Evolutionary conservation across 2,888 invertebrate species (phyloP), one percentile per base, ranked within the genome.

Genomic region (Halictus quadricinctus): DNA sequence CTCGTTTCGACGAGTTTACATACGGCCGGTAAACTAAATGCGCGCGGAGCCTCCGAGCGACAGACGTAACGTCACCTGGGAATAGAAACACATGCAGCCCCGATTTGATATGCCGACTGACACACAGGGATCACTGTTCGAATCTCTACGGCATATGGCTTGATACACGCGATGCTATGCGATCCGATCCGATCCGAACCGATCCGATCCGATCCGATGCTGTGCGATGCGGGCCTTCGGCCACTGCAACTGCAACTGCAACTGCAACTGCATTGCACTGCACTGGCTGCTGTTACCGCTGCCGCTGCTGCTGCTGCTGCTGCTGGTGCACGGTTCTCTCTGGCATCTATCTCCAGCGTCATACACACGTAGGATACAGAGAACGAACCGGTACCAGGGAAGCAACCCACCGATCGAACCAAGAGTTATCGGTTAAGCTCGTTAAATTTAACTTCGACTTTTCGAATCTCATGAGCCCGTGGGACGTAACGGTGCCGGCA

Each of bases 51-150:
- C 81, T 83, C 83, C 81, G 72, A 82, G 83, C 81, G 85, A 88
- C 83, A 84, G 76, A 84, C 81, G 84, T 79, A 79, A 72, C 80
- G 77, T 81, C 88, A 83, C 84, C 66, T 82, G 86, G 86, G 86
- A 88, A 86, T 87, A 76, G 86, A 79, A 86, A 82, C 77, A 85
- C 83, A 83, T 79, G 84, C 81, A 82, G 79, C 81, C 87, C 75
- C 90, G 88, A 91, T 92, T 91, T 91, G 90, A 92, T 92, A 88
- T 88, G 89, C 87, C 89, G 83, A 86, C 89, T 88, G 91, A 89
- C 89, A 88, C 88, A 88, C 81, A 88, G 90, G 90, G 89, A 90
- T 92, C 90, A 88, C 90, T 86, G 89, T 90, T 89, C 89, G 88
- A 92, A 91, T 90, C 91, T 92, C 91, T 69, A 85, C 87, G 90